Evolutionary conservation across 2,888 invertebrate species (phyloP), one percentile per base, ranked within the genome.

Genomic region (Quadroppia sp.): DNA sequence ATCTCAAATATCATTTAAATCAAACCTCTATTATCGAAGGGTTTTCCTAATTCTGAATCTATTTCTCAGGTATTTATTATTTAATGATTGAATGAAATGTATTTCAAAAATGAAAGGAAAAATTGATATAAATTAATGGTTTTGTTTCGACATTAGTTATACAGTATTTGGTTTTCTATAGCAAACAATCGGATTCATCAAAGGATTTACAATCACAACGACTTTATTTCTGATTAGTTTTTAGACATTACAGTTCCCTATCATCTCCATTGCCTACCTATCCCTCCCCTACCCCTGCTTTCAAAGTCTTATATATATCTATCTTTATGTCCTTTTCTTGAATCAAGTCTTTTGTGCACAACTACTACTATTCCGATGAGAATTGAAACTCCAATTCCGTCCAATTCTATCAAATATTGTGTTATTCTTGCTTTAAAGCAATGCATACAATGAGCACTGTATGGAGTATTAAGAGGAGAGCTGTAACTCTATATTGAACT

Each of bases 191-290:
- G 69, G 69, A 69, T 69, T 69, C 69, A 69, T 69, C 45, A 69
- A 69, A 69, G 69, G 69, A 69, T 69, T 67, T 69, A 45, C 23
- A 69, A 15, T 42, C 69, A 25, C 9, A 69, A 69, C 69, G 23
- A 69, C 45, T 45, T 69, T 69, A 42, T 45, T 69, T 69, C 69
- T 69, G 69, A 69, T 69, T 69, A 69, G 69, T 69, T 69, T 69
- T 32, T 23, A 25, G 17, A 32, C 3, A 59, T n/a, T n/a, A 15
- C 30, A 30, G 32, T 64, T 11, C 20, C 36, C 25, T 23, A 20
- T 11, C 36, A 7, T 32, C 36, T 32, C 25, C 32, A 40, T 23
- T 64, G 11, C 15, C 36, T 64, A 4, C 17, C 32, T 20, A 30
- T 56, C 36, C 30, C 40, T 64, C 64, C 15, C 64, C 1, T 9